phyloP scores from a whole-genome alignment of 2,797 vertebrate genomes.

The Parambassis ranga region DNA sequence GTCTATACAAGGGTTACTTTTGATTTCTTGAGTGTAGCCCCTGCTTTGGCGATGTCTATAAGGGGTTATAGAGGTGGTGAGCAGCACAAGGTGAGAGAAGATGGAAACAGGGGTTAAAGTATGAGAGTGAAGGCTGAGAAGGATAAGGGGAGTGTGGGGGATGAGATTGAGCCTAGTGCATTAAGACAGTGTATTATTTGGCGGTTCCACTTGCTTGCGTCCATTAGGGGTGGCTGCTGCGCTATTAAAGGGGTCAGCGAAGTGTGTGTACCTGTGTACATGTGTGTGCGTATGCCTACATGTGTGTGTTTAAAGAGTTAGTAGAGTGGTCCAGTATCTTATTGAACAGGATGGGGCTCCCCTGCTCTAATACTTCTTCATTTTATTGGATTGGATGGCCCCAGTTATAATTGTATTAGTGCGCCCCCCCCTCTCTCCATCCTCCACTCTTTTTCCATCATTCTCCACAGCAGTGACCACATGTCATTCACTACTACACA shows the following conservation, averaged over 20 bases:
- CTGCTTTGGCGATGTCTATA: slow-evolving; percentile 54
- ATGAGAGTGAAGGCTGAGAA: slow-evolving; percentile 52
- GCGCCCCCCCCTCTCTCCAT: slow-evolving; percentile 28
- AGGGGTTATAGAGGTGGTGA: slow-evolving; percentile 40
- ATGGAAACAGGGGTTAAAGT: slow-evolving; percentile 71
- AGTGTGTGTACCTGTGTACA: slow-evolving; percentile 68
- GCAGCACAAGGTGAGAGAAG: slow-evolving; percentile 46
- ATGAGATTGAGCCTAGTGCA: slow-evolving; percentile 78
- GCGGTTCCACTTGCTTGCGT: slow-evolving; percentile 79
- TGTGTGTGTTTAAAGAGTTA: slow-evolving; percentile 69
- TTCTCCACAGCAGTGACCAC: slow-evolving; percentile 46
- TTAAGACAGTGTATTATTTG: slow-evolving; percentile 83
- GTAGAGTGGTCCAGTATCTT: slow-evolving; percentile 74
- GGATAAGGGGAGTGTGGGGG: slow-evolving; percentile 55
- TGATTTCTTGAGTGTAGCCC: slow-evolving; percentile 74
- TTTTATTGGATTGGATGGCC: slow-evolving; percentile 81
- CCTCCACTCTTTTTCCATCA: slow-evolving; percentile 35
- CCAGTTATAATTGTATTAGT: slow-evolving; percentile 79
- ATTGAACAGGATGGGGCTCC: slow-evolving; percentile 75
- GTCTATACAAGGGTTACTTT: slow-evolving; percentile 44
- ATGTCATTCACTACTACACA: slow-evolving; percentile 29
- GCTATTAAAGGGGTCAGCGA: slow-evolving; percentile 78
- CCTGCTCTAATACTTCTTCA: slow-evolving; percentile 77
- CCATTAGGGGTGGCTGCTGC: slow-evolving; percentile 77
- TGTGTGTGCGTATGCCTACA: slow-evolving; percentile 29